Evolutionary conservation across 2,888 invertebrate species (phyloP), one percentile per base, ranked within the genome.

Genomic region (Xanthorhoe spadicearia): DNA sequence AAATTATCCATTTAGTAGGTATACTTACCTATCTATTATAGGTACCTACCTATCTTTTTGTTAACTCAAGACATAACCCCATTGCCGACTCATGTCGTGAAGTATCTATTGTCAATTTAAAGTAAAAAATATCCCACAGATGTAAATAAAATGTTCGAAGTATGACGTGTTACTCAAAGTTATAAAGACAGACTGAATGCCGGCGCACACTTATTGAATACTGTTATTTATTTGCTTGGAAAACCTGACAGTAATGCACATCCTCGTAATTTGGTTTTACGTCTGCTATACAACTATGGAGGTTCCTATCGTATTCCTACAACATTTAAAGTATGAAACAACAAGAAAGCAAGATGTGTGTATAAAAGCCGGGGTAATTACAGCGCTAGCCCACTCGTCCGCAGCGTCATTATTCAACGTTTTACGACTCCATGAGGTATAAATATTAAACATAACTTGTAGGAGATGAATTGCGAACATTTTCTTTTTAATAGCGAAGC

Each of bases 401-500:
- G 87, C 87, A 88, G 86, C 89, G 91, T 92, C 91, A 92, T 92
- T 93, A 93, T 92, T 91, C 92, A 92, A 92, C 91, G 86, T 89
- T 92, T 93, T 92, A 93, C 90, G 93, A 92, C 91, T 88, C 84
- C 88, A 88, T 89, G 87, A 92, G 91, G 89, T 93, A 92, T 93
- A 93, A 93, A 92, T 92, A 92, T 92, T 91, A 91, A 92, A 91
- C 88, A 88, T 87, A 84, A 87, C 89, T 89, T 90, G 91, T 92
- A 91, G 92, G 32, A 92, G 90, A 88, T 88, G 90, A 83, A 92
- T 91, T 90, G 92, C 92, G 89, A 92, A 93, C 90, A 92, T 92
- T 92, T 92, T 86, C 89, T 89, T 92, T 92, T 92, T 93, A 92
- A 92, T 93, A 90, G 87, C 86, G 86, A 87, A 87, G 85, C 86